These are phyloP conservation scores for Euplagia quadripunctaria DNA, from an alignment of 2,888 invertebrate species.

Conservation along the genomic window DNA sequence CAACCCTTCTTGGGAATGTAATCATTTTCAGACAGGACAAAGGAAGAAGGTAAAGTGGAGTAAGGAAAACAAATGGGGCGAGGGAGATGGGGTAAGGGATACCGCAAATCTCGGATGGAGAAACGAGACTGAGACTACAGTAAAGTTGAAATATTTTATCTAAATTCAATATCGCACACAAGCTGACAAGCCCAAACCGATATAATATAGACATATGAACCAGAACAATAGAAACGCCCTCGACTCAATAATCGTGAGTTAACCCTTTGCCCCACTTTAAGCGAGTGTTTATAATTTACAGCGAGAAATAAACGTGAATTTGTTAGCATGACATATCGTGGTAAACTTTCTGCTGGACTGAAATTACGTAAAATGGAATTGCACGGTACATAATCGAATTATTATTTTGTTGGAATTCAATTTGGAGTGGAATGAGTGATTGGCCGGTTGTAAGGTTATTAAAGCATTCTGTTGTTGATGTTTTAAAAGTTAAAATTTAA, in stretches of 20 bases:
- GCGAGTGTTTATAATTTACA: constrained; percentile 30
- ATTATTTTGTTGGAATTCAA: constrained; percentile 47
- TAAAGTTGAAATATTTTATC: no score
- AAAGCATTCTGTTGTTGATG: constrained; percentile 19
- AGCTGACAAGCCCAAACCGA: no score
- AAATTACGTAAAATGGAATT: constrained; percentile 43
- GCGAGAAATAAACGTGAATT: constrained; percentile 41
- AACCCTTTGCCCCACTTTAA: constrained; percentile 15
- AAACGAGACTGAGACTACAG: no score
- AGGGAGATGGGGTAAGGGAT: no score
- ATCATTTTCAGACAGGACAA: no score
- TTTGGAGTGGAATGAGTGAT: constrained; percentile 41
- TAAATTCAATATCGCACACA: no score
- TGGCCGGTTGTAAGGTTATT: constrained; percentile 35
- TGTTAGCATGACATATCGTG: constrained; percentile 53
- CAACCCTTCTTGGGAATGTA: no score
- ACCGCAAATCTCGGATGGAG: no score
- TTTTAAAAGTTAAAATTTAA: constrained; percentile 1
- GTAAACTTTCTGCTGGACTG: constrained; percentile 48
- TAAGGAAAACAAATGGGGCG: no score
- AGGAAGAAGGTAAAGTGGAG: no score
- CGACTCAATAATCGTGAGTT: constrained; percentile 19
- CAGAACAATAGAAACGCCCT: constrained; percentile 22
- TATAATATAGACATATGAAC: neutral
- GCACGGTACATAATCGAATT: constrained; percentile 46